phyloP scores from a whole-genome alignment of 1,140 invertebrate genomes.

The Metaphire vulgaris region DNA sequence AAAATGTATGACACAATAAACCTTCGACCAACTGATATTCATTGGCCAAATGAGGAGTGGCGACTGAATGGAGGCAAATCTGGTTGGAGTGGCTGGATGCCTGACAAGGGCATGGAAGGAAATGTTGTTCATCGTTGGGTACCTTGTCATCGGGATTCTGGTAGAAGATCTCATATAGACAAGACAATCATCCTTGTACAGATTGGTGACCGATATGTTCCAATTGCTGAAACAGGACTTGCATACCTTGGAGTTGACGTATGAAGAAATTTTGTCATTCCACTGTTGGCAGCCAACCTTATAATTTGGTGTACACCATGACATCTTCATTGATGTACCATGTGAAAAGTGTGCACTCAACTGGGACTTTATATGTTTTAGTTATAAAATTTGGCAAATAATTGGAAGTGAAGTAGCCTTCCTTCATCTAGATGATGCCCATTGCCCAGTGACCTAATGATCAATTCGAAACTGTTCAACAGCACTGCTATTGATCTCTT shows the following conservation, averaged over 20 bases:
- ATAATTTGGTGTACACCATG: no score
- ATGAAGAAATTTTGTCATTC: no score
- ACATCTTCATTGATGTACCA: no score
- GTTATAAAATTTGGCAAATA: no score
- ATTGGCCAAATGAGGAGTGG: constrained; percentile 85
- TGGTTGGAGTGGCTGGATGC: constrained; percentile 82
- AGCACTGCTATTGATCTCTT: no score
- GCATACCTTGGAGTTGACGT: constrained; percentile 14
- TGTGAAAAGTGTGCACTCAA: no score
- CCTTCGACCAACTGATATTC: constrained; percentile 75
- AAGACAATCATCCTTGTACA: constrained; percentile 83
- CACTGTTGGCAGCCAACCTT: no score
- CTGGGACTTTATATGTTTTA: no score
- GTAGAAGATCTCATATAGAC: constrained; percentile 77
- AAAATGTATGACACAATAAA: constrained; percentile 84
- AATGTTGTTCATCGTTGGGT: constrained; percentile 83
- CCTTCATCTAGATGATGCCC: no score
- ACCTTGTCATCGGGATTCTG: constrained; percentile 77
- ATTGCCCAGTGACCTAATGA: no score
- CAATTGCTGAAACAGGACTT: constrained; percentile 80
- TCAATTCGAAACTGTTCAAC: no score
- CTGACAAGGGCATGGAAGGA: constrained; percentile 82
- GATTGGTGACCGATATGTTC: constrained; percentile 85
- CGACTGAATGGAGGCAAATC: constrained; percentile 72
- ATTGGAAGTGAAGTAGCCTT: no score